Evolutionary conservation across 1,140 invertebrate genomes (phyloP).

Genomic region (Diabrotica undecimpunctata): DNA sequence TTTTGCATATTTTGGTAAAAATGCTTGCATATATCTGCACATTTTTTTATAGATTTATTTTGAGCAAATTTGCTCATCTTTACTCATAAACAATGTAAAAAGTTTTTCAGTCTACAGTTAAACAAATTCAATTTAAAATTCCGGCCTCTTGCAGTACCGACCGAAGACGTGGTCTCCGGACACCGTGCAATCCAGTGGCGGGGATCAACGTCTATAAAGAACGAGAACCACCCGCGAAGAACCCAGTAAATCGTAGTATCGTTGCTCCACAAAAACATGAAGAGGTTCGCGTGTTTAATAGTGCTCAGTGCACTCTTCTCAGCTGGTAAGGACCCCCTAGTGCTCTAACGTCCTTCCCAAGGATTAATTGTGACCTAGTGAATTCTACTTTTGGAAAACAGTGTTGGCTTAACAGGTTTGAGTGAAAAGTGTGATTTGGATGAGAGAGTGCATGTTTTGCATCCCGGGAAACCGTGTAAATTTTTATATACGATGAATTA

Average conservation of each 20-base stretch:
- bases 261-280: constrained; percentile 31
- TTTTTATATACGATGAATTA: no score
- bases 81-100: no score
- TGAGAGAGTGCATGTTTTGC: no score
- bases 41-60: no score
- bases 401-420: not conserved
- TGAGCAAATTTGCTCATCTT: no score
- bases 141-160: not conserved
- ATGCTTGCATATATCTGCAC: no score
- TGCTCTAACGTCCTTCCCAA: not conserved
- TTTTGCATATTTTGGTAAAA: no score
- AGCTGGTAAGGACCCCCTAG: not conserved
- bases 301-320: constrained; percentile 40
- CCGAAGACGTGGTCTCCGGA: constrained; percentile 7
- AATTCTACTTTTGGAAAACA: not conserved
- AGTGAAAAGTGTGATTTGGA: not conserved
- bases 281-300: constrained; percentile 42
- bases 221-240: constrained; percentile 24
- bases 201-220: constrained; percentile 36
- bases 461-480: no score
- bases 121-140: not conserved
- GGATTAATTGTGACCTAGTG: not conserved
- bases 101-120: no score
- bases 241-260: constrained; percentile 25
- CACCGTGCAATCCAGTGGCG: constrained; percentile 14